Percentiles rank a stretch among this genome's conserved stretches.
phyloP scores from a whole-genome alignment of 2,113 vertebrate species.

The Prochilodus magdalenae region DNA sequence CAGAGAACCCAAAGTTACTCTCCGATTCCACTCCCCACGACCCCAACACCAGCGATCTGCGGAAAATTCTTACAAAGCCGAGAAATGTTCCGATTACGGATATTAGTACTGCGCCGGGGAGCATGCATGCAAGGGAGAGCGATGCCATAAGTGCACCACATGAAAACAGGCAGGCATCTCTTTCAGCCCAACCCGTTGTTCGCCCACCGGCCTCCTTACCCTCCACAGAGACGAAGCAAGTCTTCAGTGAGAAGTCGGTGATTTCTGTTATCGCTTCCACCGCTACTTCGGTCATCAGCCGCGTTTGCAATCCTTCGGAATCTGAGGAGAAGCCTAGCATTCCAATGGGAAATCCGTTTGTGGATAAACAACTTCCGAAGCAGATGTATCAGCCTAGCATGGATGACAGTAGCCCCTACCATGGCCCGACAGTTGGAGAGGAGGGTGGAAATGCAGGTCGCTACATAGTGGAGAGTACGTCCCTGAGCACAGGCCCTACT shows the following conservation, averaged over 20 bases:
- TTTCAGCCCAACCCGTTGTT: slow-evolving; percentile 66
- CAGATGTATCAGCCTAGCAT: slow-evolving; percentile 80
- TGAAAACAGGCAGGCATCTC: slow-evolving; percentile 75
- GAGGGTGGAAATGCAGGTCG: slow-evolving; percentile 79
- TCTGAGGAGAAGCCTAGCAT: slow-evolving; percentile 86
- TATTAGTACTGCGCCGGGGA: slow-evolving; percentile 68
- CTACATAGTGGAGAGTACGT: slow-evolving; percentile 81
- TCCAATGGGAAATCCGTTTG: slow-evolving; percentile 77
- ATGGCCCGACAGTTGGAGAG: slow-evolving; percentile 83
- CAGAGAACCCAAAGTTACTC: slow-evolving; percentile 68
- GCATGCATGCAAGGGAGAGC: slow-evolving; percentile 74
- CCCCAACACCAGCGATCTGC: slow-evolving; percentile 87
- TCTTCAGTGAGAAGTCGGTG: slow-evolving; percentile 78
- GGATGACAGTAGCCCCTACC: slow-evolving; percentile 86
- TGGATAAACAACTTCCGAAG: slow-evolving; percentile 79
- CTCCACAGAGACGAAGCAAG: slow-evolving; percentile 78
- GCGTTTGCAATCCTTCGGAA: slow-evolving; percentile 89
- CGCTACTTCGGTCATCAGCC: slow-evolving; percentile 93
- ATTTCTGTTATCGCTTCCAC: slow-evolving; percentile 91
- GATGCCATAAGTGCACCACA: slow-evolving; percentile 70
- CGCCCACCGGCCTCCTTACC: slow-evolving; percentile 68
- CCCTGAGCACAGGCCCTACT: slow-evolving; percentile 79
- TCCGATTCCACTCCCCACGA: slow-evolving; percentile 84
- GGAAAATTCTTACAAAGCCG: slow-evolving; percentile 94
- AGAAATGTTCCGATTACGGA: slow-evolving; percentile 81